phyloP scores from a whole-genome alignment of 1,140 invertebrate species.

The Drosophila rufa region DNA sequence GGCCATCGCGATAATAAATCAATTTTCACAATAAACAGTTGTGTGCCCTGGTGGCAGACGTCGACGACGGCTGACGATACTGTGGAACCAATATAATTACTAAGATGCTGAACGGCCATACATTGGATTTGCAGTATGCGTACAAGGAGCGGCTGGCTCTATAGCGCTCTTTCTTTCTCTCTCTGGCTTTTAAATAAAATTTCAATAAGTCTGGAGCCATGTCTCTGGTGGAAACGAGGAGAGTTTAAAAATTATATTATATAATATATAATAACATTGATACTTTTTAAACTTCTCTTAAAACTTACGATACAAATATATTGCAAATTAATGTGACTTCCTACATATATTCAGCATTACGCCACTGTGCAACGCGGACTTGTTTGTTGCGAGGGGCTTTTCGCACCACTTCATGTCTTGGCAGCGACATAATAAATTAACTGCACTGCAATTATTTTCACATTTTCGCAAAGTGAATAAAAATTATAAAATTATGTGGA shows the following conservation, averaged over 20 bases:
- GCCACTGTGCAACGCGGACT: slow-evolving; percentile 22
- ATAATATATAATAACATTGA: no score
- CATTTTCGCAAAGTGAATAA: slow-evolving; percentile 80
- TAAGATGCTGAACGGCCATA: no score
- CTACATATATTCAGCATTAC: neutral
- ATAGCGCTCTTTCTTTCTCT: no score
- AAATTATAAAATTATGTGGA: slow-evolving; percentile 71
- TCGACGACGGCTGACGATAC: slow-evolving; percentile 14
- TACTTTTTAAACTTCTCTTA: no score
- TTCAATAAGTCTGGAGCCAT: no score
- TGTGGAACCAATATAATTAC: slow-evolving; percentile 14
- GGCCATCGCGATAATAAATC: slow-evolving; percentile 82
- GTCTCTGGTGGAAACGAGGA: slow-evolving; percentile 6
- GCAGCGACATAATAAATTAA: slow-evolving; percentile 81
- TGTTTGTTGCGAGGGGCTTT: slow-evolving; percentile 17
- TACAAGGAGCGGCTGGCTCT: no score
- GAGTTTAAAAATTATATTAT: neutral
- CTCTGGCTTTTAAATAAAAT: no score
- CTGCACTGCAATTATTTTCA: slow-evolving; percentile 78
- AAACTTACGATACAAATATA: neutral
- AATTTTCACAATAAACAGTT: slow-evolving; percentile 83
- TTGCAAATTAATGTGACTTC: no score
- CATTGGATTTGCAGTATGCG: no score
- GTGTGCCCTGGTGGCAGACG: slow-evolving; percentile 49
- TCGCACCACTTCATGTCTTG: slow-evolving; percentile 62